These are phyloP conservation scores for Drosophila melanogaster DNA, from an alignment of 1,140 invertebrate species.

Conservation along the genomic window DNA sequence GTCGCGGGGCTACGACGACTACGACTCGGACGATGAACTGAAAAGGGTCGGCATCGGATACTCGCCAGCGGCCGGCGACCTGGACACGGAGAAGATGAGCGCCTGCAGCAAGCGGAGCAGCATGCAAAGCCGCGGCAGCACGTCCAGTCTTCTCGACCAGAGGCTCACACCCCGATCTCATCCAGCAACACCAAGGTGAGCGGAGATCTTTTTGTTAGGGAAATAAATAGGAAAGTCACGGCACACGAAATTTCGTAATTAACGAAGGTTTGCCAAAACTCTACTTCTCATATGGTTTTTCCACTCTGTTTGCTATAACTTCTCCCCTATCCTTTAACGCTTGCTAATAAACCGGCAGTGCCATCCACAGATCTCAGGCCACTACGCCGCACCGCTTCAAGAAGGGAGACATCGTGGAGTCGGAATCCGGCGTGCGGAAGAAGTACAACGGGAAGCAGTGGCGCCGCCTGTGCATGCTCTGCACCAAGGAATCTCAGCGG, in stretches of 20 bases:
- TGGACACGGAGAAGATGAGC: conserved; percentile 84
- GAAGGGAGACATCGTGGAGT: conserved; percentile 98
- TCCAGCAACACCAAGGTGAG: conserved; percentile 92
- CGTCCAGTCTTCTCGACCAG: conserved; percentile 92
- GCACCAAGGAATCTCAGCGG: conserved; percentile 99
- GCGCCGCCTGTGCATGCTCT: conserved; percentile 95
- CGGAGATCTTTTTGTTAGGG: not conserved
- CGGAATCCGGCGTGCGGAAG: conserved; percentile 97
- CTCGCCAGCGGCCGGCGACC: conserved; percentile 91
- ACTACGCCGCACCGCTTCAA: conserved; percentile 98
- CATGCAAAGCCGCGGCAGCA: conserved; percentile 95
- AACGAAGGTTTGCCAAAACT: not conserved
- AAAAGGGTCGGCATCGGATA: conserved; percentile 93
- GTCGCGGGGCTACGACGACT: conserved; percentile 91
- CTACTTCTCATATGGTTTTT: not conserved
- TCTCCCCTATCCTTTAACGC: conserved; percentile 6
- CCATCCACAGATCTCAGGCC: conserved; percentile 90
- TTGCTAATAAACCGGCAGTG: conserved; percentile 28
- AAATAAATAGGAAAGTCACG: not conserved
- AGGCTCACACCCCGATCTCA: conserved; percentile 94
- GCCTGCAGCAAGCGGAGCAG: conserved; percentile 95
- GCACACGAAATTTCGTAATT: not conserved
- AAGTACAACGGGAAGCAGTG: conserved; percentile 99
- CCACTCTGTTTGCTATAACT: not conserved
- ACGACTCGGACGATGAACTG: conserved; percentile 96